Conservation (phyloP, 2,888 invertebrate species). For the Drosophila picticornis region DNA sequence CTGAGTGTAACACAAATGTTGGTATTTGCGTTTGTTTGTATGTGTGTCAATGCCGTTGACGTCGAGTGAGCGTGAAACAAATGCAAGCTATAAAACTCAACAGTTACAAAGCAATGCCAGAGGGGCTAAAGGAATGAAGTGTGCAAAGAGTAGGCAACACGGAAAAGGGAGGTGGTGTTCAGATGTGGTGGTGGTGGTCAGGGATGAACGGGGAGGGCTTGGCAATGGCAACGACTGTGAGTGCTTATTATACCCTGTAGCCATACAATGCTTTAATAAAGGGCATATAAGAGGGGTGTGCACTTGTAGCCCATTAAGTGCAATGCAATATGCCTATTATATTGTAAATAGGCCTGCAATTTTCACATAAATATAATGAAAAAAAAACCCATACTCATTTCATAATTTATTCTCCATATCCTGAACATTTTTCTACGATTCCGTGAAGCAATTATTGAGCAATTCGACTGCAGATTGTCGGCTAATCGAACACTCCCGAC, state of each 20-base stretch:
- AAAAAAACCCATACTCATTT: neutral
- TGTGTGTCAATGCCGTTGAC: conserved; percentile 78
- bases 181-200: too few relatives aligned
- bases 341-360: neutral
- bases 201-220: neutral
- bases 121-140: conserved; percentile 31
- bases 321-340: neutral
- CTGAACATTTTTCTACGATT: too few relatives aligned
- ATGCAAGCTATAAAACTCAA: conserved; percentile 81
- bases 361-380: neutral
- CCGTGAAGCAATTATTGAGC: too few relatives aligned
- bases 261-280: neutral
- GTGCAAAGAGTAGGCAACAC: neutral
- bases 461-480: conserved; percentile 1
- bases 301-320: neutral
- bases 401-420: neutral
- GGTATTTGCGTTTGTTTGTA: conserved; percentile 59
- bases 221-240: conserved; percentile 26
- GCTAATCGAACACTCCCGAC: neutral
- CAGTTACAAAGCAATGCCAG: conserved; percentile 64
- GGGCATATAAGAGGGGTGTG: neutral
- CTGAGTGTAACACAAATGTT: conserved; percentile 62
- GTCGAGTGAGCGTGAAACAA: conserved; percentile 82
- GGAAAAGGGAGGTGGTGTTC: neutral
- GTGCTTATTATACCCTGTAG: conserved; percentile 43